phyloP scores from a whole-genome alignment of 2,797 vertebrate species.

The Falco rusticolus region DNA sequence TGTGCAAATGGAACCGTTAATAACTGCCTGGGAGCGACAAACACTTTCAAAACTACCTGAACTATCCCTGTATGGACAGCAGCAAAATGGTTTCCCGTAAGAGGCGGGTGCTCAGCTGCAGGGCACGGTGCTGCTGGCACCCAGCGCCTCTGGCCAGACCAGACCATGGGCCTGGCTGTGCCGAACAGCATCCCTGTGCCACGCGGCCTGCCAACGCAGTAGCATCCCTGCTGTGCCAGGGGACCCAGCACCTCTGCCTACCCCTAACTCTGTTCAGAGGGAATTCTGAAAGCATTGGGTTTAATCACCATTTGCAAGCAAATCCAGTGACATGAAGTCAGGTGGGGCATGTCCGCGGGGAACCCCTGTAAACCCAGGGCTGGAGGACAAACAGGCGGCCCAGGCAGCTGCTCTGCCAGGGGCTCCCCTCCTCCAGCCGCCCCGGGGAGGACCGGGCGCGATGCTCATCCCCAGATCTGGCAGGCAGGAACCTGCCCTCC shows the following conservation, averaged over 20 bases:
- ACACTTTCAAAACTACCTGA: neutral
- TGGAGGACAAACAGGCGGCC: neutral
- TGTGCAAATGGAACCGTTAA: conserved; percentile 10
- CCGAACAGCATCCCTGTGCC: neutral
- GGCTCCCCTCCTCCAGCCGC: neutral
- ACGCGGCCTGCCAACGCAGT: neutral
- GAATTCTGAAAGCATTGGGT: neutral
- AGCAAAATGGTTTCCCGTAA: fast-evolving
- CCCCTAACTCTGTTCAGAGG: neutral
- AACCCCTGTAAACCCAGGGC: neutral
- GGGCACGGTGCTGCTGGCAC: neutral
- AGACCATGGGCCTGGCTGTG: neutral
- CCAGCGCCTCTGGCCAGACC: fast-evolving
- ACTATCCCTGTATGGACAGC: fast-evolving
- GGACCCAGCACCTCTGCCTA: neutral
- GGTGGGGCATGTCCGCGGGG: fast-evolving
- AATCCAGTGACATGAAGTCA: neutral
- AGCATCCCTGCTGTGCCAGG: neutral
- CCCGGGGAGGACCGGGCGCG: neutral
- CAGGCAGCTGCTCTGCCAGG: neutral
- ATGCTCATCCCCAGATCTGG: neutral
- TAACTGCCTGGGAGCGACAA: conserved; percentile 15
- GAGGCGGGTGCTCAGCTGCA: fast-evolving
- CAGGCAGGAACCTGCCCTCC: neutral
- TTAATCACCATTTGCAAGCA: neutral